These are phyloP conservation scores for Coenonympha arcania DNA, from an alignment of 2,888 invertebrate species.

Conservation along the genomic window DNA sequence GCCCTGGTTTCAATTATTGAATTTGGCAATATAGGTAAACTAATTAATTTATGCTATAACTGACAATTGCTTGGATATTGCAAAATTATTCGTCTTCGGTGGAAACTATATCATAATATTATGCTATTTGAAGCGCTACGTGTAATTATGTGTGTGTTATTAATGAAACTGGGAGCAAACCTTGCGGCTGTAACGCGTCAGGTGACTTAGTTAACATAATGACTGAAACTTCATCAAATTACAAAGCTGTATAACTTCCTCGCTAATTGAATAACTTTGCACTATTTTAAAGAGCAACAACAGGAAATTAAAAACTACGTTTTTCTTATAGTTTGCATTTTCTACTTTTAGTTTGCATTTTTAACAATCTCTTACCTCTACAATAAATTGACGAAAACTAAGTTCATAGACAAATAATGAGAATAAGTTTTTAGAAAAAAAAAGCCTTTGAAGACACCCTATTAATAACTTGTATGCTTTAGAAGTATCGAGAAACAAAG, in stretches of 20 bases:
- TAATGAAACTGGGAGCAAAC: slow-evolving; percentile 5
- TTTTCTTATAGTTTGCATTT: no score
- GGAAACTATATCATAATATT: no score
- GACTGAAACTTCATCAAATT: slow-evolving; percentile 3
- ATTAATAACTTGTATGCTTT: background rate
- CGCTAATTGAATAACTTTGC: slow-evolving; percentile 1
- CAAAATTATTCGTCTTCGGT: no score
- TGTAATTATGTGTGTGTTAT: slow-evolving; percentile 6
- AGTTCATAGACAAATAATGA: no score
- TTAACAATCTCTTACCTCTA: no score
- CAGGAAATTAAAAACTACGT: background rate
- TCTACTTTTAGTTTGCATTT: no score
- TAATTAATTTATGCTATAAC: no score
- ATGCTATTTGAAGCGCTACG: background rate
- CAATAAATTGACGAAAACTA: no score
- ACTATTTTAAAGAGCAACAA: background rate
- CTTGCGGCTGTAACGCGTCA: background rate
- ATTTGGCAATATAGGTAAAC: no score
- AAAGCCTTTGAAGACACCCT: background rate
- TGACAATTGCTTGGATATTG: no score
- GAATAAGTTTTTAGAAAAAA: background rate
- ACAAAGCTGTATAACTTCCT: background rate
- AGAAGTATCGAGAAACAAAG: background rate
- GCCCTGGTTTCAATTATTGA: no score
- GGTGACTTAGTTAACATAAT: slow-evolving; percentile 15